These are phyloP conservation scores for Pseudomyrmex dendroicus DNA, from an alignment of 1,140 invertebrate species.

Conservation along the genomic window DNA sequence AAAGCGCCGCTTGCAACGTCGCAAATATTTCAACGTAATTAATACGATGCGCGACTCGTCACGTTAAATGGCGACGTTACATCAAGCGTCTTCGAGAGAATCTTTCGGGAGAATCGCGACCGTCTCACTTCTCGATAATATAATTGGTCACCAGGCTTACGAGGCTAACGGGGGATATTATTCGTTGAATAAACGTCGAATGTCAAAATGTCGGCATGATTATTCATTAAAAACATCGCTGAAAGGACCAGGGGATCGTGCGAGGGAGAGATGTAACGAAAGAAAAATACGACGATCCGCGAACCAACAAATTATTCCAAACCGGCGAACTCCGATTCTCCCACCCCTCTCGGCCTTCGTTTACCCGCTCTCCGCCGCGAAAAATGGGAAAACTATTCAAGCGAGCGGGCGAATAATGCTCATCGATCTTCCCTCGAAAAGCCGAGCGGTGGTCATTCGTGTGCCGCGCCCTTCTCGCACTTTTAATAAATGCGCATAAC, in stretches of 20 bases:
- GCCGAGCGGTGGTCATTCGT: conserved; percentile 64
- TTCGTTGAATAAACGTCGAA: conserved; percentile 52
- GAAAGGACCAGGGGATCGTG: conserved; percentile 12
- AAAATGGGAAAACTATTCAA: conserved; percentile 76
- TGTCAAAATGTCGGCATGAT: conserved; percentile 51
- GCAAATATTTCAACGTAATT: conserved; percentile 45
- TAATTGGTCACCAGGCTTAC: conserved; percentile 44
- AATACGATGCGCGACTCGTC: conserved; percentile 14
- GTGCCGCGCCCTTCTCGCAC: conserved; percentile 49
- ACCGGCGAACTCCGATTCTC: conserved; percentile 73
- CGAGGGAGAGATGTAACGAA: neutral
- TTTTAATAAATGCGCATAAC: conserved; percentile 77
- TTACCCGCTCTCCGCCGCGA: conserved; percentile 51
- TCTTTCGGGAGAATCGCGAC: conserved; percentile 32
- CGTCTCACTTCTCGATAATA: neutral
- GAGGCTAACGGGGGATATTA: conserved; percentile 31
- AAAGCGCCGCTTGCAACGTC: conserved; percentile 23
- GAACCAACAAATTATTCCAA: conserved; percentile 79
- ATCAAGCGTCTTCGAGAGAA: conserved; percentile 26
- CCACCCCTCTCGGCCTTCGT: neutral
- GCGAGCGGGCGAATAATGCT: conserved; percentile 75
- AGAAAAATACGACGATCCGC: conserved; percentile 63
- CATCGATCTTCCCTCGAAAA: conserved; percentile 78
- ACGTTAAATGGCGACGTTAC: conserved; percentile 43
- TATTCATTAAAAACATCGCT: conserved; percentile 60